These are phyloP conservation scores for Zaprionus obscuricornis DNA, from an alignment of 2,888 invertebrate genomes.

Conservation along the genomic window DNA sequence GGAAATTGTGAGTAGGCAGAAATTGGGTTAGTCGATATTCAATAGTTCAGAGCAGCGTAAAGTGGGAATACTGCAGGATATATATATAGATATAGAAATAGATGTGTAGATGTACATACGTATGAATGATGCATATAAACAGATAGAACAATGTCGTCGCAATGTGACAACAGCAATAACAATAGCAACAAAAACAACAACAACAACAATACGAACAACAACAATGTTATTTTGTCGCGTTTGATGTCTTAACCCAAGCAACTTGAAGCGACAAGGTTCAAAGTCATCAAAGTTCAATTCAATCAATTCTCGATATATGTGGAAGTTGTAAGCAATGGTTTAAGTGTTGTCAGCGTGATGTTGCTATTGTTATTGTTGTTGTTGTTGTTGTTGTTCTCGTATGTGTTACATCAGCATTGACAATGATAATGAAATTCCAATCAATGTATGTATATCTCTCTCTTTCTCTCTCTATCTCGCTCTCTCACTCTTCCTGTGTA, in stretches of 20 bases:
- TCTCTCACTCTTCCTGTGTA: not conserved
- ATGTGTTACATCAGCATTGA: slow-evolving; percentile 53
- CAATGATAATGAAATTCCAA: slow-evolving; percentile 74
- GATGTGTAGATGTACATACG: no score
- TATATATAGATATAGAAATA: no score
- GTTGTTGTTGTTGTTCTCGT: slow-evolving; percentile 10
- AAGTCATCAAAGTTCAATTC: slow-evolving; percentile 76
- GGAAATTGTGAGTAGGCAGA: no score
- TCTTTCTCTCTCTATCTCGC: slow-evolving; percentile 8
- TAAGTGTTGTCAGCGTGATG: slow-evolving; percentile 39
- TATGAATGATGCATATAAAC: no score
- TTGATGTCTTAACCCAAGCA: slow-evolving; percentile 55
- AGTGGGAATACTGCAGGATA: no score
- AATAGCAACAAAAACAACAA: no score
- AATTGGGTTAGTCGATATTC: no score
- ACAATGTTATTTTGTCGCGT: slow-evolving; percentile 52
- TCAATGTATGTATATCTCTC: slow-evolving; percentile 23
- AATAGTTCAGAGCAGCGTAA: no score
- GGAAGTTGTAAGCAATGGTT: slow-evolving; percentile 20
- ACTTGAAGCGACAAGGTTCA: slow-evolving; percentile 47
- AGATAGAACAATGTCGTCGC: no score
- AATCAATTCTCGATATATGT: slow-evolving; percentile 66
- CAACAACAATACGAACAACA: no score
- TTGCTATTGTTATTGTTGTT: not conserved
- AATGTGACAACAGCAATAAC: no score